A percentile compares a stretch with the other conserved stretches of the same genome.
phyloP scores from a whole-genome alignment of 2,888 invertebrate genomes.

The Parthenolecanium corni region DNA sequence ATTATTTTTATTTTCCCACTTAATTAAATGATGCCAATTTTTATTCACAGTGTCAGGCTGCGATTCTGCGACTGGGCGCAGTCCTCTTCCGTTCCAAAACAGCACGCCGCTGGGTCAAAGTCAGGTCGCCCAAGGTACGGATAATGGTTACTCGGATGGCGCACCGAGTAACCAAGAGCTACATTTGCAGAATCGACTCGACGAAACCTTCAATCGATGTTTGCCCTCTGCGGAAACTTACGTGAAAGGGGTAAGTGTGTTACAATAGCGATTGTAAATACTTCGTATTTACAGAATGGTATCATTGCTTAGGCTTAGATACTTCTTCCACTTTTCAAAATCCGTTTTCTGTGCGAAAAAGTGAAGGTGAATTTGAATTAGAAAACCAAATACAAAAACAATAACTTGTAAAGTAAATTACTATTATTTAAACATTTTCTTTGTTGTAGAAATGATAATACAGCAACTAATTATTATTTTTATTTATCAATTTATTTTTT shows the following conservation, averaged over 20 bases:
- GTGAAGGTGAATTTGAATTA: too few relatives aligned
- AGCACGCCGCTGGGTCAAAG: conserved; percentile 8
- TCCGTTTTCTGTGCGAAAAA: too few relatives aligned
- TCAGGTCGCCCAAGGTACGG: conserved; percentile 23
- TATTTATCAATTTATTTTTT: too few relatives aligned
- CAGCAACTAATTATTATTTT: too few relatives aligned
- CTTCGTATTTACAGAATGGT: too few relatives aligned
- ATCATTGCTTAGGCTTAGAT: too few relatives aligned
- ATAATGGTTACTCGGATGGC: conserved; percentile 4
- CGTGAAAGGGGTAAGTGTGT: conserved; percentile 10
- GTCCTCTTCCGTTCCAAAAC: conserved; percentile 42
- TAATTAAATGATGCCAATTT: neutral
- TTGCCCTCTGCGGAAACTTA: conserved; percentile 3
- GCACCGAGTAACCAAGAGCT: neutral
- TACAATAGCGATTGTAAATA: too few relatives aligned
- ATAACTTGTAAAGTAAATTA: too few relatives aligned
- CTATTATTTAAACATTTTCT: too few relatives aligned
- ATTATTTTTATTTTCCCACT: neutral
- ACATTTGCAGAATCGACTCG: neutral
- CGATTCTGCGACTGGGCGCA: conserved; percentile 51
- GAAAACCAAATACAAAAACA: too few relatives aligned
- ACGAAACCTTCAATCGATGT: conserved; percentile 6
- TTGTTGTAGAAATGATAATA: too few relatives aligned
- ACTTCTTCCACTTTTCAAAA: too few relatives aligned
- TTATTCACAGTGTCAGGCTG: conserved; percentile 57